phyloP scores from a whole-genome alignment of 2,888 invertebrate species.

The Cephus runcator region DNA sequence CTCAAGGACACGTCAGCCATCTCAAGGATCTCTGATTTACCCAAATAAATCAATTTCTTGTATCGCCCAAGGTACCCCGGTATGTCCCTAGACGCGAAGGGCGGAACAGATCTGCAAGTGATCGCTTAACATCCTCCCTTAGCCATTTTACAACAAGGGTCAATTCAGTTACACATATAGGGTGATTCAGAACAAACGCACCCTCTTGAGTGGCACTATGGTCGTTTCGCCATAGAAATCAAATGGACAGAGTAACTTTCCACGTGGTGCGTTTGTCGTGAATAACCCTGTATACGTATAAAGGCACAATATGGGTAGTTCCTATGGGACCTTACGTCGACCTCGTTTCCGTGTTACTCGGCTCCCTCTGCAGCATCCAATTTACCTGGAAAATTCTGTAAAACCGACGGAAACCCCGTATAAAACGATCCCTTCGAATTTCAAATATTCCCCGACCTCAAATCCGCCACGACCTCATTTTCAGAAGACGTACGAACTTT shows the following conservation, averaged over 20 bases:
- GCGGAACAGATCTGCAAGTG: not conserved
- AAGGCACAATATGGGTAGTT: slow-evolving; percentile 5
- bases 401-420: not conserved
- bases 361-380: slow-evolving; percentile 6
- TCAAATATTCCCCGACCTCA: not conserved
- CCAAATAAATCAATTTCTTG: not conserved
- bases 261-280: too few relatives aligned
- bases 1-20: not conserved
- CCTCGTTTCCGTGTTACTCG: slow-evolving; percentile 2
- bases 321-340: slow-evolving; percentile 4
- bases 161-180: not conserved
- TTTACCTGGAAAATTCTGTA: slow-evolving; percentile 7
- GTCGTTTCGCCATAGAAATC: too few relatives aligned
- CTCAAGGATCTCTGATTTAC: not conserved
- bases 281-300: not conserved
- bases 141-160: not conserved
- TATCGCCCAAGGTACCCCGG: not conserved
- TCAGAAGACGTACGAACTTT: not conserved
- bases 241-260: too few relatives aligned
- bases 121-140: not conserved
- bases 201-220: too few relatives aligned
- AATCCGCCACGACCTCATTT: not conserved
- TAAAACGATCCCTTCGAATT: not conserved
- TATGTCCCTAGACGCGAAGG: not conserved
- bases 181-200: too few relatives aligned